Evolutionary conservation across 2,113 vertebrate species (phyloP), one percentile per base, ranked within the genome.

Genomic region (Stegostoma tigrinum): DNA sequence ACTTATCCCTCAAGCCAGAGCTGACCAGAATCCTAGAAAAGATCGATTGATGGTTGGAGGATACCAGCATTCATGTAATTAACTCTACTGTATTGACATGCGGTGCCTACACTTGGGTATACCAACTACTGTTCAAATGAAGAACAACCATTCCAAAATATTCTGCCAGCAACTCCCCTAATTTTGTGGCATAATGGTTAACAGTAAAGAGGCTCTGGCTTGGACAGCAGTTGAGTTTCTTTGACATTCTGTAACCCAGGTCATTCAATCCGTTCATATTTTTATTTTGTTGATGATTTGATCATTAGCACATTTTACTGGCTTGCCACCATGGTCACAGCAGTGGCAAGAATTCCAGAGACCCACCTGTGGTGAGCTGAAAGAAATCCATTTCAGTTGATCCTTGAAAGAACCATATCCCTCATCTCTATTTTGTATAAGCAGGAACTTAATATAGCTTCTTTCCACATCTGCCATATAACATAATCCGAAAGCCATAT

Each of bases 21-120:
- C 95, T 96, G 96, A 97, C 96, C 96, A 97, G 96, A 97, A 97
- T 97, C 96, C 96, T 96, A 96, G 95, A 96, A 97, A 75, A 97
- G 97, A 97, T 97, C 97, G 97, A 97, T 97, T 96, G 96, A 97
- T 97, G 96, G 96, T 96, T 96, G 97, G 96, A 97, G 96, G 97
- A 97, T 97, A 97, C 96, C 0, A 85, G 93, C 96, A 96, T 97
- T 97, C 96, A 96, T 96, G 96, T 97, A 97, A 97, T 97, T 97
- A 96, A 97, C 96, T 97, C 97, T 97, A 93, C 96, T 97, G 96
- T 96, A 96, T 97, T 97, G 95, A 96, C 95, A 96, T 96, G 96
- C 96, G 96, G 96, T 97, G 96, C 91, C 64, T 96, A 96, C 96
- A 38, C 45, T 1, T 96, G 96, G 95, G 96, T 96, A 96, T 96